A percentile compares a stretch with the other conserved stretches of the same genome.
phyloP scores from a whole-genome alignment of 1,140 invertebrate genomes.

The Drosophila setifemur region DNA sequence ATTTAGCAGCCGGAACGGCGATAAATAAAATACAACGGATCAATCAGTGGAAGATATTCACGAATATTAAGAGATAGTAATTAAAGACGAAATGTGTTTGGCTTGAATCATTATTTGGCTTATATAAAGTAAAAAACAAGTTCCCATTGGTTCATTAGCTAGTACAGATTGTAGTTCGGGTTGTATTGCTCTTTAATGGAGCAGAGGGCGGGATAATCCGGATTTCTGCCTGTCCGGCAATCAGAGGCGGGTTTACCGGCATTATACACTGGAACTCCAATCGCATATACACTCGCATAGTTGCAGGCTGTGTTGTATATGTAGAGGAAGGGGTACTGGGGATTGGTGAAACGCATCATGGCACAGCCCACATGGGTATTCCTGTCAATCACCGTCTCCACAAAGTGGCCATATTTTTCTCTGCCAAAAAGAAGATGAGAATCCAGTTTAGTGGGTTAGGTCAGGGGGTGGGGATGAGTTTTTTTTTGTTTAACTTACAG shows the following conservation, averaged over 20 bases:
- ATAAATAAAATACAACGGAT: conserved; percentile 43
- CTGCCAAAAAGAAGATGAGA: conserved; percentile 21
- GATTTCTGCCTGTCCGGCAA: conserved; percentile 67
- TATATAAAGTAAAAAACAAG: background rate
- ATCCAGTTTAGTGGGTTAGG: background rate
- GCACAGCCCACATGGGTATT: conserved; percentile 80
- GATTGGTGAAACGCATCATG: conserved; percentile 74
- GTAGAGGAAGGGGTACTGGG: conserved; percentile 71
- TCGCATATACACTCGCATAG: conserved; percentile 74
- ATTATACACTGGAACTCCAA: conserved; percentile 67
- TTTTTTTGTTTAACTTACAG: conserved; percentile 53
- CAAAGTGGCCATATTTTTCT: conserved; percentile 77
- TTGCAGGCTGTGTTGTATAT: conserved; percentile 80
- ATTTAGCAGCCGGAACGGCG: conserved; percentile 50
- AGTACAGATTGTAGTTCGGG: conserved; percentile 68
- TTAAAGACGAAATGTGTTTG: conserved; percentile 16
- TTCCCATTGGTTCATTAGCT: conserved; percentile 19
- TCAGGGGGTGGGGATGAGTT: background rate
- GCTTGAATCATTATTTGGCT: conserved; percentile 38
- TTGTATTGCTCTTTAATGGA: conserved; percentile 64
- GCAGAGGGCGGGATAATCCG: conserved; percentile 62
- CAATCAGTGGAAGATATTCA: conserved; percentile 27
- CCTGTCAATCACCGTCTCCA: conserved; percentile 71
- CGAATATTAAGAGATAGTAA: background rate
- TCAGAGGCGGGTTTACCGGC: conserved; percentile 67